Base-by-base conservation (phyloP, 2,888 invertebrate genomes). In the Cloeon dipterum region DNA sequence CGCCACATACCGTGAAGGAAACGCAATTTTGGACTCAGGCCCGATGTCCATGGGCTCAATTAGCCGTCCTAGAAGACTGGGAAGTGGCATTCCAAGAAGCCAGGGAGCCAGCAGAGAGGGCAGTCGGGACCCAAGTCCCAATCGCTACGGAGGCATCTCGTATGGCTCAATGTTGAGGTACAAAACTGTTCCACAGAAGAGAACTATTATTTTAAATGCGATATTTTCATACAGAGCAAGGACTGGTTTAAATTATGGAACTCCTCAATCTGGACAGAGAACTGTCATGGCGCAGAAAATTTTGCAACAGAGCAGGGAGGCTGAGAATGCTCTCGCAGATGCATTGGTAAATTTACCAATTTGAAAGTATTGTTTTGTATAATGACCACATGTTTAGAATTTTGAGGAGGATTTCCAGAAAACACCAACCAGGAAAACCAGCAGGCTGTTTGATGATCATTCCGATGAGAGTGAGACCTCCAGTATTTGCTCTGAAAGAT, bases 381-480 rank as follows among this genome's bases (percentile, higher is more conserved):
- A n/a, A n/a, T n/a, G n/a, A n/a, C n/a, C n/a, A n/a, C n/a, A n/a
- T n/a, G 19, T 39, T 38, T 21, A 39, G 39, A 26, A 29, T 21
- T 41, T 42, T 42, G 44, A 13, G 64, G 66, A 66, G 33, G 51
- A 52, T 41, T 38, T 50, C 35, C 45, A 51, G 40, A 43, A 40
- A 34, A 34, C 43, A 26, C 45, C 39, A 17, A 42, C 41, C 17
- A 43, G 42, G 34, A 44, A 43, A 20, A 38, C 44, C 20, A 45
- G 41, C 26, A 41, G 44, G 16, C 40, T 42, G 21, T 45, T 48
- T 1, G 78, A 79, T 20, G 83, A 86, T 49, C 76, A 75, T 49
- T 76, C 75, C 11, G 78, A 78, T 47, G 86, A 88, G 50, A 86
- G 89, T 7, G 93, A 94, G 56, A 91, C 89, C 0, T 93, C 91